Base-by-base conservation (phyloP, 2,113 vertebrate genomes). In the Mystacornis crossleyi region DNA sequence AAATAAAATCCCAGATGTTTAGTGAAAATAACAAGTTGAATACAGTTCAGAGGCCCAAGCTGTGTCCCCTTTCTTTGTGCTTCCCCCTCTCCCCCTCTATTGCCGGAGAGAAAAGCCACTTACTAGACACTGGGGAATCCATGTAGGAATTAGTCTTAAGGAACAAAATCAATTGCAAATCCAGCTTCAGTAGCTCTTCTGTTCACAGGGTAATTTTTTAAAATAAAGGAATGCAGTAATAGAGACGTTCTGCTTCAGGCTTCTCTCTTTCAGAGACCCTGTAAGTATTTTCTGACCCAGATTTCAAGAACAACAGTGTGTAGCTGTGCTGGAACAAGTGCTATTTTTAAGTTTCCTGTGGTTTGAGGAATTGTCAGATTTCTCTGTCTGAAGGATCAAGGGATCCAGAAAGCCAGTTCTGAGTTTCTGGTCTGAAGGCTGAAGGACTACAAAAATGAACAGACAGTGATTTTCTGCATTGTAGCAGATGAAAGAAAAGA, bases 291-390 rank as follows among this genome's bases (percentile, higher is more conserved):
- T 96, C 80, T 95, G 96, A 96, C 75, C 88, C 92, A 94, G 88
- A 93, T 94, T 92, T 96, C 60, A 93, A 93, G 90, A 96, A 78
- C 85, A 96, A 90, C 90, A 93, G 3, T 95, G 48, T 94, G 87
- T 90, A 86, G 80, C 74, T 91, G 81, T 86, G 51, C 90, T 95
- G 85, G 92, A 95, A 94, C 93, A 94, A 90, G 81, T 74, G 81
- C 93, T 97, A 96, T 96, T 96, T 94, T 97, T 94, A 91, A 86
- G 72, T 89, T 97, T 96, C 93, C 93, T 96, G 90, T 96, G 95
- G 96, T 94, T 88, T 95, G 48, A 96, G 88, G 94, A 95, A 94
- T 93, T 93, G 82, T 96, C 90, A 89, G 47, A 95, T 94, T 93
- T 90, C 45, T 93, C 90, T 90, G 81, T 94, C 88, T 94, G 47